These are phyloP conservation scores for Rosalia funebris DNA, from an alignment of 2,888 invertebrate species.

Conservation along the genomic window DNA sequence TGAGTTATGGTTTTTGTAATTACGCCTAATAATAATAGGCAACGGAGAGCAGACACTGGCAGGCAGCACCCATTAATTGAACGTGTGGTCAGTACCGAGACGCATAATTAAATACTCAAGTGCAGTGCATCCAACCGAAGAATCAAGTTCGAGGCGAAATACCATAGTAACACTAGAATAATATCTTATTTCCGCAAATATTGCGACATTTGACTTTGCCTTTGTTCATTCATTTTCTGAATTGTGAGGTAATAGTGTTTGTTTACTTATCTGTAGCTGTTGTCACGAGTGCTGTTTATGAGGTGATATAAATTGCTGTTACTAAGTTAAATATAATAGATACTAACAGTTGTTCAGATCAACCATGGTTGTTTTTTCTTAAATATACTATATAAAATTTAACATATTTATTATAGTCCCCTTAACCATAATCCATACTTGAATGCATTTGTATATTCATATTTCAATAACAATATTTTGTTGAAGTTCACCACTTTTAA, in stretches of 20 bases:
- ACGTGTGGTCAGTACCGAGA: conserved; percentile 32
- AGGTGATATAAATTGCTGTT: too few relatives aligned
- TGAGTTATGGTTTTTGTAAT: conserved; percentile 18
- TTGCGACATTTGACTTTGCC: conserved; percentile 39
- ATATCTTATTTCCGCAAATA: conserved; percentile 49
- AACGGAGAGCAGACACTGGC: conserved; percentile 9
- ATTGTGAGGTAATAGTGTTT: background rate
- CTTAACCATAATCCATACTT: too few relatives aligned
- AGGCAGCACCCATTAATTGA: conserved; percentile 9
- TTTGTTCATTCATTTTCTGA: conserved; percentile 7
- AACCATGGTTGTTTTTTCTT: too few relatives aligned
- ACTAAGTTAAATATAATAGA: too few relatives aligned
- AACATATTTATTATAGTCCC: too few relatives aligned
- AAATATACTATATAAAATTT: too few relatives aligned
- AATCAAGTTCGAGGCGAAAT: conserved; percentile 57
- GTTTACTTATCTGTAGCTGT: too few relatives aligned
- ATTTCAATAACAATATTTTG: too few relatives aligned
- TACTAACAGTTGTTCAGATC: too few relatives aligned
- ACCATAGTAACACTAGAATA: conserved; percentile 41
- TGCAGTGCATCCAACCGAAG: conserved; percentile 55
- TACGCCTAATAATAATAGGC: conserved; percentile 10
- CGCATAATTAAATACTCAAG: conserved; percentile 51
- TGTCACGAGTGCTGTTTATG: too few relatives aligned
- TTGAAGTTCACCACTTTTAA: too few relatives aligned
- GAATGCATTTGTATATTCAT: too few relatives aligned